Percentiles rank a stretch among this genome's conserved stretches.
Conservation (phyloP, 37 sponge, comb jelly and placozoan species). For the Hexactinellida sp. region DNA sequence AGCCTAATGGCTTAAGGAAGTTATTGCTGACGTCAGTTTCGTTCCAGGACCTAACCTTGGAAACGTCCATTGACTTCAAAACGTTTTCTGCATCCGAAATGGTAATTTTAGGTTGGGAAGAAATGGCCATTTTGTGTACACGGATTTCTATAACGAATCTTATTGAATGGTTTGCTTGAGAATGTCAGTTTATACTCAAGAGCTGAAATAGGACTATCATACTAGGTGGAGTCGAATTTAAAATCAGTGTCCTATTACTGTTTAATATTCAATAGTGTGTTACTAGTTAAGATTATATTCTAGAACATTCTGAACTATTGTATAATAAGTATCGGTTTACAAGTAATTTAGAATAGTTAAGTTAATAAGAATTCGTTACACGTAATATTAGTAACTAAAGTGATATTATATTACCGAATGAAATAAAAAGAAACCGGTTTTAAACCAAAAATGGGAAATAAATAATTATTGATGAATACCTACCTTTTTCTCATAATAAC, state of each 20-base stretch:
- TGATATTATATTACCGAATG: too few relatives aligned
- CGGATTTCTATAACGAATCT: neutral
- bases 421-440: too few relatives aligned
- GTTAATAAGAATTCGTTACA: too few relatives aligned
- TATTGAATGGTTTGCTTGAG: neutral
- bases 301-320: too few relatives aligned
- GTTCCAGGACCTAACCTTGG: neutral
- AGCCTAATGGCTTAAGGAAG: neutral
- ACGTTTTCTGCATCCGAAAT: neutral
- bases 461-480: too few relatives aligned
- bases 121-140: neutral
- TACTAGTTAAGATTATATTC: too few relatives aligned
- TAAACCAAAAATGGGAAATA: too few relatives aligned
- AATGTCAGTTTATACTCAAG: neutral
- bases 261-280: too few relatives aligned
- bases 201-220: neutral
- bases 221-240: neutral
- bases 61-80: neutral
- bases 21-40: neutral
- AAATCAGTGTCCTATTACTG: too few relatives aligned
- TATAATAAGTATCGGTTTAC: too few relatives aligned
- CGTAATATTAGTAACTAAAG: too few relatives aligned
- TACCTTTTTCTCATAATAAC: conserved; percentile 7
- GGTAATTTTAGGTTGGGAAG: neutral
- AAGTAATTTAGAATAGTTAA: too few relatives aligned